These are phyloP conservation scores for Peribatodes rhomboidaria DNA, from an alignment of 2,888 invertebrate genomes.

Conservation along the genomic window DNA sequence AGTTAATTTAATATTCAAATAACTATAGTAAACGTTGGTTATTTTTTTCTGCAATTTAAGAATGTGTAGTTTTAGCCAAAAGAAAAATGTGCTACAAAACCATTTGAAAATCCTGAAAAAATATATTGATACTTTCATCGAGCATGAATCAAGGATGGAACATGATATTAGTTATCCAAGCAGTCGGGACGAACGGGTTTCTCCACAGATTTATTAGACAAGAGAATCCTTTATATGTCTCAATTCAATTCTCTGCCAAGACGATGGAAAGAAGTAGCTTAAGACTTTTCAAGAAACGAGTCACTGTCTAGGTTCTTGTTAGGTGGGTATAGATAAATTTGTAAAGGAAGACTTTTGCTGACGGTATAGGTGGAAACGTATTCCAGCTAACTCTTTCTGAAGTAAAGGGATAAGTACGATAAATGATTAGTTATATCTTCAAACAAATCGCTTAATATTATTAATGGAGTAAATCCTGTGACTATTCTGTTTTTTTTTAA, in stretches of 20 bases:
- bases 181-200: constrained; percentile 44
- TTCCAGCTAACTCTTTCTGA: neutral
- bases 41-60: constrained; percentile 26
- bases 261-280: constrained; percentile 41
- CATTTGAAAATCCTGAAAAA: constrained; percentile 7
- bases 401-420: no score
- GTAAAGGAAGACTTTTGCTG: constrained; percentile 13
- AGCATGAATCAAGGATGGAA: constrained; percentile 22
- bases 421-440: no score
- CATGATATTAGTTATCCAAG: constrained; percentile 32
- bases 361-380: constrained; percentile 5
- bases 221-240: constrained; percentile 53
- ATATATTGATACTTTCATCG: constrained; percentile 25
- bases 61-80: neutral
- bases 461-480: no score
- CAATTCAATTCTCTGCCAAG: constrained; percentile 52
- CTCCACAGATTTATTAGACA: constrained; percentile 54
- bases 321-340: constrained; percentile 14
- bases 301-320: constrained; percentile 22
- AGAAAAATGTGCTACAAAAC: neutral
- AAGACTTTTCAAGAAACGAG: constrained; percentile 30
- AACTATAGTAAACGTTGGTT: neutral
- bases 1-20: constrained; percentile 1
- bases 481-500: no score
- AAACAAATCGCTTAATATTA: no score